Conservation (phyloP, 2,888 invertebrate species). For the Eristalis intricaria region DNA sequence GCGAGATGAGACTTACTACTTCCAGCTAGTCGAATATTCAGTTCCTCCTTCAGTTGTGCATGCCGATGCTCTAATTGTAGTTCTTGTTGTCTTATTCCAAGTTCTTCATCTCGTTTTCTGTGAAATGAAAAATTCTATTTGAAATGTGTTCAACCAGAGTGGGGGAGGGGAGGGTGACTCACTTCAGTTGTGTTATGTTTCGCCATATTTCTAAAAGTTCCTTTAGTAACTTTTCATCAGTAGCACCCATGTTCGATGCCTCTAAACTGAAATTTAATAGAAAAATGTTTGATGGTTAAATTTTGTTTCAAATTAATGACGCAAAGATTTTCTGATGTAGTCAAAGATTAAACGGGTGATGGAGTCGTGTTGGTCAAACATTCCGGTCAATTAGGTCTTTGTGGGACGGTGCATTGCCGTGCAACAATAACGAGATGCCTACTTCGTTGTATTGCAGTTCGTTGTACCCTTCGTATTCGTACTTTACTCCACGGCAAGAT, state of each 20-base stretch:
- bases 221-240: slow-evolving; percentile 81
- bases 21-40: slow-evolving; percentile 85
- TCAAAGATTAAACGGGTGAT: too few relatives aligned
- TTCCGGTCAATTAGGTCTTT: too few relatives aligned
- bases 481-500: too few relatives aligned
- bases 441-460: too few relatives aligned
- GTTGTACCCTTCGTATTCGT: too few relatives aligned
- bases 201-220: slow-evolving; percentile 82
- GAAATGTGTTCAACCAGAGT: neutral
- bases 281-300: neutral
- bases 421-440: too few relatives aligned
- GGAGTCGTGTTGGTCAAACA: too few relatives aligned
- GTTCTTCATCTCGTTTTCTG: slow-evolving; percentile 86
- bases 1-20: slow-evolving; percentile 82
- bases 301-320: neutral
- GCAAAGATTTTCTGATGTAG: too few relatives aligned
- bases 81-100: slow-evolving; percentile 89
- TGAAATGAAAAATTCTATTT: neutral
- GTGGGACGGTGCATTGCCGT: too few relatives aligned
- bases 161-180: slow-evolving; percentile 52
- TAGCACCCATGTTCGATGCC: slow-evolving; percentile 77
- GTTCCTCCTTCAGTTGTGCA: slow-evolving; percentile 88
- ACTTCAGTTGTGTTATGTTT: slow-evolving; percentile 82
- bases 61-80: slow-evolving; percentile 92
- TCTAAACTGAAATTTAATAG: slow-evolving; percentile 76